A percentile compares a stretch with the other conserved stretches of the same genome.
These are phyloP conservation scores for Ophioninae sp. DNA, from an alignment of 2,888 invertebrate genomes.

Conservation along the genomic window DNA sequence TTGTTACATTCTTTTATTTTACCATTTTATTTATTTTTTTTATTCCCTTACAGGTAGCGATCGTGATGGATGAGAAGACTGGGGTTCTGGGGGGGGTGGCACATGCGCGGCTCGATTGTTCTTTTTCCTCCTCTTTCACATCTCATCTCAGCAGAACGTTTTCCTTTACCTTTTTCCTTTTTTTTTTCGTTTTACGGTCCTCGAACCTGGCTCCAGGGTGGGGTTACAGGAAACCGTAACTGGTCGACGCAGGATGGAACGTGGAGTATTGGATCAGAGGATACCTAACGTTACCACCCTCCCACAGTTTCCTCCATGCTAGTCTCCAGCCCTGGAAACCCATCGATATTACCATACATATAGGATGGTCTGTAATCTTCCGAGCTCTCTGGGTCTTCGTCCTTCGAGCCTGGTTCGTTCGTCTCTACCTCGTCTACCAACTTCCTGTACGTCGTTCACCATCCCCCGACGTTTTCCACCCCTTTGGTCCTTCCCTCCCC, in stretches of 20 bases:
- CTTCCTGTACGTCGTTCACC: slow-evolving; percentile 21
- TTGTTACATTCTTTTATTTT: background rate
- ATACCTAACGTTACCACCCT: slow-evolving; percentile 60
- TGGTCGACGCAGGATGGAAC: slow-evolving; percentile 60
- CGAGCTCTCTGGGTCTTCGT: slow-evolving; percentile 54
- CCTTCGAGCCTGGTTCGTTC: slow-evolving; percentile 60
- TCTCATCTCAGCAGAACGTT: slow-evolving; percentile 64
- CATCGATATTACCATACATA: slow-evolving; percentile 76
- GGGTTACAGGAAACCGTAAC: slow-evolving; percentile 67
- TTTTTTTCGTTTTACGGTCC: slow-evolving; percentile 21
- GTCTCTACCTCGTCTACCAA: slow-evolving; percentile 36
- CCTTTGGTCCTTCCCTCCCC: slow-evolving; percentile 1
- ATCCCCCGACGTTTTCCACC: background rate
- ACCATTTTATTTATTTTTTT: slow-evolving; percentile 1
- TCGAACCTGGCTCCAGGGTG: slow-evolving; percentile 61
- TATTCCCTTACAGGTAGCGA: slow-evolving; percentile 11
- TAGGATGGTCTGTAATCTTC: slow-evolving; percentile 71
- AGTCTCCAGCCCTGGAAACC: slow-evolving; percentile 60
- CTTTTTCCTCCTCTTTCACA: slow-evolving; percentile 44
- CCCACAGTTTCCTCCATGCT: slow-evolving; percentile 27
- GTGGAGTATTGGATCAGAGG: slow-evolving; percentile 60
- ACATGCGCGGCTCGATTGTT: slow-evolving; percentile 50
- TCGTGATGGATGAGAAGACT: slow-evolving; percentile 22
- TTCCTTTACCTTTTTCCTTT: slow-evolving; percentile 45
- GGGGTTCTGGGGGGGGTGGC: slow-evolving; percentile 15